Percentiles rank a stretch among this genome's conserved stretches.
phyloP scores from a whole-genome alignment of 2,797 vertebrate genomes.

The Xyrichtys novacula region DNA sequence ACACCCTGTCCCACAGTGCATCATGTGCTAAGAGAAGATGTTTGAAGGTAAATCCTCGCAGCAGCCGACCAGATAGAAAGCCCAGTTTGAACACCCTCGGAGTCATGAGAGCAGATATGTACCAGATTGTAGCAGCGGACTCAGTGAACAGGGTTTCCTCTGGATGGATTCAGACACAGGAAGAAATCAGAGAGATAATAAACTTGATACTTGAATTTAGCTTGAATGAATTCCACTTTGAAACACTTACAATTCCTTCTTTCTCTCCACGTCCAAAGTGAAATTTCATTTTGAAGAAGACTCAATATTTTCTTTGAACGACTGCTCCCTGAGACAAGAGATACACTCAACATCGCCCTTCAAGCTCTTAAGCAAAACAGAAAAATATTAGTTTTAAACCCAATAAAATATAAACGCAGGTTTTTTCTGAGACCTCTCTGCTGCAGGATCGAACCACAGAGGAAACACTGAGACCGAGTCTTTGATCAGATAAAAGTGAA shows the following conservation, averaged over 20 bases:
- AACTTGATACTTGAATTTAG: no score
- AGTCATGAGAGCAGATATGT: constrained; percentile 34
- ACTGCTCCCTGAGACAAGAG: no score
- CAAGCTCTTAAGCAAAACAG: neutral
- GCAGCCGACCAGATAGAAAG: constrained; percentile 41
- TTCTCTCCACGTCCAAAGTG: no score
- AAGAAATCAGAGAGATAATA: no score
- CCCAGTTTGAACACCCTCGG: constrained; percentile 5
- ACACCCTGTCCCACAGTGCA: constrained; percentile 54
- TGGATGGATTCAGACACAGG: constrained; percentile 15
- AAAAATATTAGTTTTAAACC: neutral
- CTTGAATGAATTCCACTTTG: no score
- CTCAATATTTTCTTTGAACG: no score
- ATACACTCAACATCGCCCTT: neutral
- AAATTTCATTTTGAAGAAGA: no score
- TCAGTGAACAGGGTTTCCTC: constrained; percentile 33
- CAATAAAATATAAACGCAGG: no score
- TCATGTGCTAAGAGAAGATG: constrained; percentile 48
- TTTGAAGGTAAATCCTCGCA: constrained; percentile 40
- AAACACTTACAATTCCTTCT: no score
- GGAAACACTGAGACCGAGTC: constrained; percentile 14
- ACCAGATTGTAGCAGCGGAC: neutral
- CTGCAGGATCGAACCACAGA: constrained; percentile 10
- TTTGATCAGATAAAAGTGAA: no score
- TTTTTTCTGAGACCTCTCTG: neutral